These are phyloP conservation scores for Calcarius lapponicus DNA, from an alignment of 2,797 vertebrate species.

Conservation along the genomic window DNA sequence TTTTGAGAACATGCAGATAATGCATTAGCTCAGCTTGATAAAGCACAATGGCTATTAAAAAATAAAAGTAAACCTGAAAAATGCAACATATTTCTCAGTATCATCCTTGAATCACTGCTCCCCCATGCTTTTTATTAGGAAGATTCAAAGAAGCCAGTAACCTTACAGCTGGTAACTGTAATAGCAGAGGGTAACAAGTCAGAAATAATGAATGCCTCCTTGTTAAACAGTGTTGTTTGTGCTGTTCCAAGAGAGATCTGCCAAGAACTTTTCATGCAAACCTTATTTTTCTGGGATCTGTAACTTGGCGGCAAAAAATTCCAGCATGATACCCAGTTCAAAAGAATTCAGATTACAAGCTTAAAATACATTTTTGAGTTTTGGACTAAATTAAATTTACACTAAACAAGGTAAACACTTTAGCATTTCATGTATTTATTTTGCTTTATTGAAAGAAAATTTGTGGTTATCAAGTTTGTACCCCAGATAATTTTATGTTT, in stretches of 20 bases:
- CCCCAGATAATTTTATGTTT: background rate
- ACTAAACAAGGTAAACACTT: background rate
- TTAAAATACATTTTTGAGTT: background rate
- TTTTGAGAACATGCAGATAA: background rate
- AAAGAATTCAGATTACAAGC: background rate
- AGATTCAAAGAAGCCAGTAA: background rate
- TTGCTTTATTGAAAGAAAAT: background rate
- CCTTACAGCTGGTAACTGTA: constrained; percentile 1
- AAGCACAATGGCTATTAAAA: background rate
- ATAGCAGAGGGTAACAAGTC: constrained; percentile 1
- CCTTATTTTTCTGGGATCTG: constrained; percentile 40
- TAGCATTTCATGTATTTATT: background rate
- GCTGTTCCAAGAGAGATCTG: background rate
- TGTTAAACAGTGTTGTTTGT: constrained; percentile 18
- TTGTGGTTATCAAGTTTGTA: background rate
- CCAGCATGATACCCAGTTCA: background rate
- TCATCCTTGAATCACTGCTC: background rate
- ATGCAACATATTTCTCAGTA: background rate
- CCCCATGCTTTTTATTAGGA: background rate
- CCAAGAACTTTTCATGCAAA: constrained; percentile 57
- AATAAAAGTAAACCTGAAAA: background rate
- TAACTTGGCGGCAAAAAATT: constrained; percentile 16
- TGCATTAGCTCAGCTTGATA: background rate
- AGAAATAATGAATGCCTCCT: constrained; percentile 40
- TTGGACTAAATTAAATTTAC: background rate